phyloP scores from a whole-genome alignment of 2,797 vertebrate species.

The Paedocypris micromegethes region DNA sequence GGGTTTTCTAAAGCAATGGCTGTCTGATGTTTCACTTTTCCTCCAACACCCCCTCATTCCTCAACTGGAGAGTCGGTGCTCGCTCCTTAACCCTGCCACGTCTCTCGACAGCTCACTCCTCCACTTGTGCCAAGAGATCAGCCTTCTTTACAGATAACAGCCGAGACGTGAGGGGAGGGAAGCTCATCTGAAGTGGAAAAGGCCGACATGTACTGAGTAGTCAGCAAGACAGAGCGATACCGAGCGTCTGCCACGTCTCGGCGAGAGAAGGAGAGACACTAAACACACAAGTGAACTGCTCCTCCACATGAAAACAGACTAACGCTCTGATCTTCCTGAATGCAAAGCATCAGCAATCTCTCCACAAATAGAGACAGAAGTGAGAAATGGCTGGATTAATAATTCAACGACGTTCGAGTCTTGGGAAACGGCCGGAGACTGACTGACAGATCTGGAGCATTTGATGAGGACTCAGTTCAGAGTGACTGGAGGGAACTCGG shows the following conservation, averaged over 20 bases:
- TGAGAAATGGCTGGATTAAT: slow-evolving; percentile 63
- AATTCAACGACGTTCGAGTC: slow-evolving; percentile 61
- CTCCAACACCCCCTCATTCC: slow-evolving; percentile 18
- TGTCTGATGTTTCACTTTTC: slow-evolving; percentile 21
- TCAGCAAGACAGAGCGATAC: slow-evolving; percentile 63
- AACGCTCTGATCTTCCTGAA: slow-evolving; percentile 19
- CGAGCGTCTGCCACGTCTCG: slow-evolving; percentile 58
- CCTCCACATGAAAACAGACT: not conserved
- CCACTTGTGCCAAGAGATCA: slow-evolving; percentile 45
- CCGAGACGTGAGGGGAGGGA: slow-evolving; percentile 28
- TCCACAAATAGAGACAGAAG: slow-evolving; percentile 36
- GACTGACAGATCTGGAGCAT: slow-evolving; percentile 70
- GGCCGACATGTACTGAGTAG: slow-evolving; percentile 60
- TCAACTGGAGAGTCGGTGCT: slow-evolving; percentile 37
- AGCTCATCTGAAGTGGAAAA: slow-evolving; percentile 30
- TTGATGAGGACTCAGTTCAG: slow-evolving; percentile 53
- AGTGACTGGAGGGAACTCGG: slow-evolving; percentile 7
- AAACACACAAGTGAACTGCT: not conserved
- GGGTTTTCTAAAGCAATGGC: not conserved
- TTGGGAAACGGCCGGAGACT: slow-evolving; percentile 57
- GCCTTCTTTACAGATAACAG: slow-evolving; percentile 43
- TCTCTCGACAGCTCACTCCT: slow-evolving; percentile 43
- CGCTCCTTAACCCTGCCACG: slow-evolving; percentile 42
- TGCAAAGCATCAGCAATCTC: slow-evolving; percentile 8
- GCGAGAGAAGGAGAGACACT: slow-evolving; percentile 14